These are phyloP conservation scores for Podabrus alpinus DNA, from an alignment of 2,888 invertebrate species.

Conservation along the genomic window DNA sequence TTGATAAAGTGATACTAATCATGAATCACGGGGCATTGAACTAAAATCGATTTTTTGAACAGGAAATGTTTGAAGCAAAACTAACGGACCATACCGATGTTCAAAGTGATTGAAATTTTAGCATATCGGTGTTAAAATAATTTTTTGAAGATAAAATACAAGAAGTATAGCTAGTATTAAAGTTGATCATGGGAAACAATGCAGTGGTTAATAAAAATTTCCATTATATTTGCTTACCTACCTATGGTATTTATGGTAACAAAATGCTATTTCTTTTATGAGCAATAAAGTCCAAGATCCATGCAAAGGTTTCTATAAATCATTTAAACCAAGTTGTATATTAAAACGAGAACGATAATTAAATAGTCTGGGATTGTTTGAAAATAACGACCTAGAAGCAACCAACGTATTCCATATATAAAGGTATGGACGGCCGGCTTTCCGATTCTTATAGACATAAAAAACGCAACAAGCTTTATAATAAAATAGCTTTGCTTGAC, in stretches of 20 bases:
- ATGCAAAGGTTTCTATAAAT: conserved; percentile 16
- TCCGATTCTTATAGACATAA: conserved; percentile 18
- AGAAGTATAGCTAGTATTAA: not conserved
- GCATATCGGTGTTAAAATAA: not conserved
- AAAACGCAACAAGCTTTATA: conserved; percentile 19
- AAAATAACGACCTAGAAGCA: conserved; percentile 18
- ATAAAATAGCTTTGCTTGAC: conserved; percentile 17
- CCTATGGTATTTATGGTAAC: not conserved
- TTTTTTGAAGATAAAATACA: not conserved
- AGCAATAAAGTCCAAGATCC: conserved; percentile 17
- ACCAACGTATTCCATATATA: conserved; percentile 2
- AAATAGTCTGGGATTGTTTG: conserved; percentile 14
- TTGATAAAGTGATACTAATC: not conserved
- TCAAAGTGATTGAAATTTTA: not conserved
- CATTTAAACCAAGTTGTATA: conserved; percentile 15
- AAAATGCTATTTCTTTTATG: conserved; percentile 13
- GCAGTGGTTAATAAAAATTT: too few species aligned
- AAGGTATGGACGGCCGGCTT: conserved; percentile 7
- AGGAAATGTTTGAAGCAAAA: conserved; percentile 8
- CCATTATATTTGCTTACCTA: not conserved
- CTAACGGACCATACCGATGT: conserved; percentile 5
- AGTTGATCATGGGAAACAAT: not conserved
- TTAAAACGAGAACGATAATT: conserved; percentile 24
- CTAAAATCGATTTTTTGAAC: conserved; percentile 15
- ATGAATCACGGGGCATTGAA: conserved; percentile 17